These are phyloP conservation scores for Scylla paramamosain DNA, from an alignment of 1,140 invertebrate species.

Conservation along the genomic window DNA sequence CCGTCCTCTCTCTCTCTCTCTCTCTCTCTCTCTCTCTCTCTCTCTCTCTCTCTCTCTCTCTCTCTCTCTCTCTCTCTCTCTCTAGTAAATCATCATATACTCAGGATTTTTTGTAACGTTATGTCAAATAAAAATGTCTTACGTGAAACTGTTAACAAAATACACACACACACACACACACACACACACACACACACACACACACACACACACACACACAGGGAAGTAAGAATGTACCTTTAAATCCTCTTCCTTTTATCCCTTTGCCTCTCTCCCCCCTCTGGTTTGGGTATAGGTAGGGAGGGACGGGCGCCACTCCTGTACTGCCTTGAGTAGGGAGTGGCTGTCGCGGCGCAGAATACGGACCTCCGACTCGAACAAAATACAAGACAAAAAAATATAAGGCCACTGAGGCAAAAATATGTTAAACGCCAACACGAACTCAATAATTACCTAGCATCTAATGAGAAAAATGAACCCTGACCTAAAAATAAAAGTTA, in stretches of 20 bases:
- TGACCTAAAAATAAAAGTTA: neutral
- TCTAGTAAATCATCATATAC: no score
- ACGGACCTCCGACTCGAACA: neutral
- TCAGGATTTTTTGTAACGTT: no score
- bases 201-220: neutral
- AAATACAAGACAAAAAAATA: neutral
- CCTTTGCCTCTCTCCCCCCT: no score
- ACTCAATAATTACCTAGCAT: constrained; percentile 5
- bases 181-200: neutral
- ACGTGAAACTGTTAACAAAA: neutral
- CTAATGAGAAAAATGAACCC: neutral
- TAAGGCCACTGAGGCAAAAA: neutral
- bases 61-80: neutral
- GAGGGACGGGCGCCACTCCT: no score
- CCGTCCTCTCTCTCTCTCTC: constrained; percentile 5
- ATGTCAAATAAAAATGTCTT: no score
- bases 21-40: neutral
- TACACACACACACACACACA: neutral
- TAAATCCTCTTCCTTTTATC: no score
- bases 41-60: neutral
- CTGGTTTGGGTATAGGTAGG: no score
- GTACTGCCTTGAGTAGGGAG: neutral
- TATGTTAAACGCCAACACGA: constrained; percentile 9
- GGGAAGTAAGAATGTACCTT: no score
- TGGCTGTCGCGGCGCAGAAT: neutral